Percentiles rank a stretch among this genome's conserved stretches.
phyloP scores from a whole-genome alignment of 2,888 invertebrate genomes.

The Polia nebulosa region DNA sequence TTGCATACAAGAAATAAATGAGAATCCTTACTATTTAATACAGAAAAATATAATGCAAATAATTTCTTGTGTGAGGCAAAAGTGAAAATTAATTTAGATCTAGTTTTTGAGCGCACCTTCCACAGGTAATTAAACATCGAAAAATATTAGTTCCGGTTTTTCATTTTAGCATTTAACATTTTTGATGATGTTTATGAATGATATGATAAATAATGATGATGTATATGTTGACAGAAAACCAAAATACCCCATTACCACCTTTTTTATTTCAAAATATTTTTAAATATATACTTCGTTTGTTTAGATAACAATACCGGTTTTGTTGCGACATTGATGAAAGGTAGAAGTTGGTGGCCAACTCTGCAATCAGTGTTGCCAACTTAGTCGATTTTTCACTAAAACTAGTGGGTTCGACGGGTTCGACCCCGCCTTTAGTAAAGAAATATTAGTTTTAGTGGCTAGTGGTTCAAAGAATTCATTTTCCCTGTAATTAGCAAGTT shows the following conservation, averaged over 20 bases:
- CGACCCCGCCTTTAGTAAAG: too few relatives aligned
- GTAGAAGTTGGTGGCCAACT: constrained; percentile 51
- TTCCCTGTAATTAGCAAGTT: too few relatives aligned
- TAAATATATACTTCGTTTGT: background rate
- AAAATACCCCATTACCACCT: too few relatives aligned
- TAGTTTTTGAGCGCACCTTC: constrained; percentile 26
- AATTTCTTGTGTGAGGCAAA: background rate
- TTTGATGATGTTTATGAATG: background rate
- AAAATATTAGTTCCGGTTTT: constrained; percentile 13
- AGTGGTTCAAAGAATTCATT: too few relatives aligned
- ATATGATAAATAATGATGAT: too few relatives aligned
- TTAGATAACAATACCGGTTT: constrained; percentile 46
- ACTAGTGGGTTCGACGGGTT: too few relatives aligned
- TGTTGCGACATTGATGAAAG: constrained; percentile 26
- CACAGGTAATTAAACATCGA: constrained; percentile 16
- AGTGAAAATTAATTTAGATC: rapidly evolving
- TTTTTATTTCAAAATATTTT: background rate
- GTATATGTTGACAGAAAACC: too few relatives aligned
- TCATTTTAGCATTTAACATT: background rate
- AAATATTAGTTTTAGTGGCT: too few relatives aligned
- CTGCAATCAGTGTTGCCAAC: too few relatives aligned
- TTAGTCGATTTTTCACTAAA: too few relatives aligned
- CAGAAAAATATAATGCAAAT: background rate
- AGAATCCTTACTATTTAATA: rapidly evolving
- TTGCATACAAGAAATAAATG: background rate